Conservation (phyloP, 2,888 invertebrate species). For the Trisateles emortualis region DNA sequence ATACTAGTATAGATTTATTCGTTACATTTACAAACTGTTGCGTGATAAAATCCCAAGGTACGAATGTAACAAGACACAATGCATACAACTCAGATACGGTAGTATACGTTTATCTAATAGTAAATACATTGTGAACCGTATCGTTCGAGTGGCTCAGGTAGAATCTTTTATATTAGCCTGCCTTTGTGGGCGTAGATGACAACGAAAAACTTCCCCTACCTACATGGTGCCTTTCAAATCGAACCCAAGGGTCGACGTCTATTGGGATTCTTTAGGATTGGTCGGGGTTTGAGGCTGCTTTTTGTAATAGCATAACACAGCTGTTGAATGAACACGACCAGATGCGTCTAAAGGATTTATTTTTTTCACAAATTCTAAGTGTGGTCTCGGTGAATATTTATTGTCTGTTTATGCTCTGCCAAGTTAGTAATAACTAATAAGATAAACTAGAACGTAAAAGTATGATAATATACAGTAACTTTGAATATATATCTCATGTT, state of each 20-base stretch:
- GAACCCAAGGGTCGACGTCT: slow-evolving; percentile 60
- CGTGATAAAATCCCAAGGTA: background rate
- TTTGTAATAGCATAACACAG: slow-evolving; percentile 57
- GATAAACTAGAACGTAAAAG: slow-evolving; percentile 14
- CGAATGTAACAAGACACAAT: background rate
- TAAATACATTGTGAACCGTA: slow-evolving; percentile 31
- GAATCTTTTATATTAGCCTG: slow-evolving; percentile 52
- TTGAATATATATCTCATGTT: slow-evolving; percentile 14
- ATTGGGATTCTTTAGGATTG: slow-evolving; percentile 58
- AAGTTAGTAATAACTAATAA: slow-evolving; percentile 36
- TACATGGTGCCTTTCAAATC: slow-evolving; percentile 52
- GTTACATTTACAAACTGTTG: background rate
- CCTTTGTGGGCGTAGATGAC: slow-evolving; percentile 51
- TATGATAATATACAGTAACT: slow-evolving; percentile 7
- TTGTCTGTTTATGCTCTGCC: slow-evolving; percentile 24
- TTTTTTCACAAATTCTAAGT: slow-evolving; percentile 37
- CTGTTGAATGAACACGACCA: slow-evolving; percentile 65
- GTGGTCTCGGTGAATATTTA: slow-evolving; percentile 24
- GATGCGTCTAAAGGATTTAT: slow-evolving; percentile 55
- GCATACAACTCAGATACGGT: slow-evolving; percentile 10
- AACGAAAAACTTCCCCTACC: slow-evolving; percentile 52
- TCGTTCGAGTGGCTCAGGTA: slow-evolving; percentile 55
- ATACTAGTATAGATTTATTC: no score
- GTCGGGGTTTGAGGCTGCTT: slow-evolving; percentile 49
- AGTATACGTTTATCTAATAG: slow-evolving; percentile 25